Conservation (phyloP, 2,797 vertebrate species). For the Gymnothorax javanicus region DNA sequence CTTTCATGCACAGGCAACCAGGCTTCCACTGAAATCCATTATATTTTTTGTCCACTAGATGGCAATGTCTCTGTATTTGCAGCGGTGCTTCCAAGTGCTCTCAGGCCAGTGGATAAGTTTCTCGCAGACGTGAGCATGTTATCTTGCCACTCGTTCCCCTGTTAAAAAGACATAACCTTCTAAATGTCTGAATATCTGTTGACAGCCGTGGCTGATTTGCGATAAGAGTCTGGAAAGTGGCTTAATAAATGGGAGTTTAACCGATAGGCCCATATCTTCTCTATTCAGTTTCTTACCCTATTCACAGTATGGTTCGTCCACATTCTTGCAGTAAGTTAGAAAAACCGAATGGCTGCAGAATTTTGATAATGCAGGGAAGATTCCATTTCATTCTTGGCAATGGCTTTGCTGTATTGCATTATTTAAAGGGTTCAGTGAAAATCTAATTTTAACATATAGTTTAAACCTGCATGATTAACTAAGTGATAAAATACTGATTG, state of each 20-base stretch:
- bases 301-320: background rate
- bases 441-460: background rate
- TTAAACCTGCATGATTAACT: background rate
- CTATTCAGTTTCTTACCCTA: background rate
- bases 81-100: background rate
- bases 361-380: background rate
- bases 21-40: background rate
- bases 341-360: background rate
- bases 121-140: background rate
- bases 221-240: slow-evolving; percentile 6
- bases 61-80: slow-evolving; percentile 56
- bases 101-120: slow-evolving; percentile 10
- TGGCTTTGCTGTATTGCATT: background rate
- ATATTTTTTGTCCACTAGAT: slow-evolving; percentile 50
- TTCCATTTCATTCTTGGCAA: background rate
- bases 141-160: slow-evolving; percentile 17
- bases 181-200: slow-evolving; percentile 8
- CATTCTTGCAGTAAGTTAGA: background rate
- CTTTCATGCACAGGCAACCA: background rate
- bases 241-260: slow-evolving; percentile 24
- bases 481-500: background rate
- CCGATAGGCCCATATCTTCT: slow-evolving; percentile 7
- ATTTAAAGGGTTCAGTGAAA: background rate
- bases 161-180: slow-evolving; percentile 25
- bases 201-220: slow-evolving; percentile 9